phyloP scores from a whole-genome alignment of 2,888 invertebrate species.

The Branchipolynoe longqiensis region DNA sequence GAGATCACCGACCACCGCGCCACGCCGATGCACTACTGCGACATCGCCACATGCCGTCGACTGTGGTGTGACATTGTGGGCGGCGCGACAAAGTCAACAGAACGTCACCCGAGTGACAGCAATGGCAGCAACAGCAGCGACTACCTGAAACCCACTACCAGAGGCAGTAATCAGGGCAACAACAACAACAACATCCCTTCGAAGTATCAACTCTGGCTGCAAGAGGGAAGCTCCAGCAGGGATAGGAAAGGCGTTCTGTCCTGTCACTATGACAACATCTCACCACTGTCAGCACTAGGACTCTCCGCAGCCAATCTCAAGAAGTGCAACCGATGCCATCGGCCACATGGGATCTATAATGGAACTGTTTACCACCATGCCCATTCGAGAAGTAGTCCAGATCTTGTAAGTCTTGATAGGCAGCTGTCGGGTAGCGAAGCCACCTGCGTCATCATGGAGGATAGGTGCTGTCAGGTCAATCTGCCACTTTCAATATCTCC shows the following conservation, averaged over 20 bases:
- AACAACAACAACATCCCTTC: not conserved
- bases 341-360: slow-evolving; percentile 28
- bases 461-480: not conserved
- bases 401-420: slow-evolving; percentile 29
- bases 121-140: not conserved
- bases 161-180: not conserved
- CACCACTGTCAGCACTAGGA: slow-evolving; percentile 32
- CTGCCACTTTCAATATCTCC: not conserved
- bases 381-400: slow-evolving; percentile 6
- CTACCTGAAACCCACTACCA: not conserved
- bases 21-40: not conserved
- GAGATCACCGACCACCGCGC: not conserved
- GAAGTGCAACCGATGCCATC: slow-evolving; percentile 36
- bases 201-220: not conserved
- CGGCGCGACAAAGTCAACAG: too few species aligned
- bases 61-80: too few species aligned
- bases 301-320: slow-evolving; percentile 1
- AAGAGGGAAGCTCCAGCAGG: not conserved
- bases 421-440: not conserved
- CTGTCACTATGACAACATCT: slow-evolving; percentile 44
- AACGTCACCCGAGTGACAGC: not conserved
- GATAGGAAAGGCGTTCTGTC: not conserved
- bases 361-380: slow-evolving; percentile 38
- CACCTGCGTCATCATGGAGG: not conserved
- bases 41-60: slow-evolving; percentile 1